Base-by-base conservation (phyloP, 2,113 vertebrate genomes). In the Myrmophylax atrothorax region DNA sequence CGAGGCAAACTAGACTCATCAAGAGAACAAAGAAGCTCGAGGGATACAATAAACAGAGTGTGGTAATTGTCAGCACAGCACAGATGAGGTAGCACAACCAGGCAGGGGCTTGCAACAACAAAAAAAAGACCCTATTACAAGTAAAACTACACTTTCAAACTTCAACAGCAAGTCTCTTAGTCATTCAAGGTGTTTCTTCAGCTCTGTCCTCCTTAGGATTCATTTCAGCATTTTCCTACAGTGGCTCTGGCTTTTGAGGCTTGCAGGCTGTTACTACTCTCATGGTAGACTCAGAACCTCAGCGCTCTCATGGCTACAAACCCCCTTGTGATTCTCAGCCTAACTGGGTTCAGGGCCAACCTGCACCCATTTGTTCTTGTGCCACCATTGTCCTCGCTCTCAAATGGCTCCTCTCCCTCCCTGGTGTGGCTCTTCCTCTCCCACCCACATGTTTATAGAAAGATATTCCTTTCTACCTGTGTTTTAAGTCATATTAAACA, bases 391-490 rank as follows among this genome's bases (percentile, higher is more conserved):
- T 62, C 50, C 38, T 44, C 28, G 38, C 16, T 10, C 47, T 67
- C 10, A 18, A 35, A 70, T 2, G 6, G 18, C 26, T 87, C 44
- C 11, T 56, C 16, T 79, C 23, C 33, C 28, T 70, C 58, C 67
- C 40, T 0, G 0, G 13, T 24, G 44, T 19, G 33, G 14, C 33
- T 74, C 37, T 82, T 69, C 53, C 56, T 74, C 25, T 35, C 17
- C 20, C n/a, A 33, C 17, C 8, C 12, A 8, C 1, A 0, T 53
- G 5, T 47, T 79, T 64, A 53, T 1, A 29, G 31, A 3, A 24
- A 63, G 63, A 26, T 14, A 47, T n/a, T 75, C 50, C 35, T 17
- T 12, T 49, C 40, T 70, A 28, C 38, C 37, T 31, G 17, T 9
- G 22, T 29, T 68, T 55, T 64, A 14, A 80, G 33, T 40, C 22